These are phyloP conservation scores for Diachasmimorpha longicaudata DNA, from an alignment of 1,140 invertebrate species.

Conservation along the genomic window DNA sequence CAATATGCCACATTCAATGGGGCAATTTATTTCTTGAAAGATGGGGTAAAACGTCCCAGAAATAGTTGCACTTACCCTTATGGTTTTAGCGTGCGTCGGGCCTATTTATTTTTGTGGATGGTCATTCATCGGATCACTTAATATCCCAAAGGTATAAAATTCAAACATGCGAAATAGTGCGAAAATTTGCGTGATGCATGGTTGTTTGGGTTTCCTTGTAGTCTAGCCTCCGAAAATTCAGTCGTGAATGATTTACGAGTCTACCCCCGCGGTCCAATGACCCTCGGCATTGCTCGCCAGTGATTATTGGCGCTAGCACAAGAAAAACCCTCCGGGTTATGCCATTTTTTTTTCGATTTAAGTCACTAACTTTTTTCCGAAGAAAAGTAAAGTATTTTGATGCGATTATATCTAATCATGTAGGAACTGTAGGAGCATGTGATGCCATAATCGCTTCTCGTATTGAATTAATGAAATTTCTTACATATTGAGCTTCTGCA, in stretches of 20 bases:
- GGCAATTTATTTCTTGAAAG: too few relatives aligned
- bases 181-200: background rate
- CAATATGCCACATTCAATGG: too few relatives aligned
- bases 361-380: background rate
- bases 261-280: background rate
- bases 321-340: background rate
- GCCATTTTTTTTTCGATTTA: background rate
- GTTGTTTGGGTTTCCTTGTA: background rate
- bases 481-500: too few relatives aligned
- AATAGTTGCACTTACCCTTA: too few relatives aligned
- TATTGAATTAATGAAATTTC: too few relatives aligned
- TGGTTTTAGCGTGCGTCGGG: too few relatives aligned
- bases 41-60: too few relatives aligned
- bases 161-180: background rate
- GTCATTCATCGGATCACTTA: too few relatives aligned
- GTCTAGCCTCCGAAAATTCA: background rate
- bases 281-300: background rate
- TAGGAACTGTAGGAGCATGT: too few relatives aligned
- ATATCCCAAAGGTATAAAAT: background rate
- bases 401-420: too few relatives aligned
- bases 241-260: conserved; percentile 17
- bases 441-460: too few relatives aligned
- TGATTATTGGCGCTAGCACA: conserved; percentile 5
- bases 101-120: too few relatives aligned
- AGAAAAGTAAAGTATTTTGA: background rate